phyloP scores from a whole-genome alignment of 2,888 invertebrate genomes.

The Deilephila elpenor region DNA sequence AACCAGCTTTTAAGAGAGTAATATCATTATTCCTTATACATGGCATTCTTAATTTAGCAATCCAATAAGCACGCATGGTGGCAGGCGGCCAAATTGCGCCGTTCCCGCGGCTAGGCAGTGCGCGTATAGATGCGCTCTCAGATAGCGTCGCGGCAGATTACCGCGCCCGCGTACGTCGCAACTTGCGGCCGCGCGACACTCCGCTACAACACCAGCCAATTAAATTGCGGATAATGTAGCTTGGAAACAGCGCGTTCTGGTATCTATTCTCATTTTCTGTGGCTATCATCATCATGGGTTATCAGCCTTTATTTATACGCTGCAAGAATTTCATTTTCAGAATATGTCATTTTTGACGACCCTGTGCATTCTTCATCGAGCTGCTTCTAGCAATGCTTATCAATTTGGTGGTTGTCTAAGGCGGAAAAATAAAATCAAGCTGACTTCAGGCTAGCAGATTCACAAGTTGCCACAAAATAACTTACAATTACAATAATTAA shows the following conservation, averaged over 20 bases:
- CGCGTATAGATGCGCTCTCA: slow-evolving; percentile 1
- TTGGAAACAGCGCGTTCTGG: neutral
- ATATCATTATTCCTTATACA: neutral
- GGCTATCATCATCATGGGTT: too few species aligned
- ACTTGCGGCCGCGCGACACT: neutral
- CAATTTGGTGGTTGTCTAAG: too few species aligned
- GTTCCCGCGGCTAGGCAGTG: neutral
- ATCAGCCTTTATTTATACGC: too few species aligned
- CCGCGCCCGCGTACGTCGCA: neutral
- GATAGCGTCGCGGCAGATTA: slow-evolving; percentile 3
- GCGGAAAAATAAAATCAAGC: neutral
- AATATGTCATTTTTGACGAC: too few species aligned
- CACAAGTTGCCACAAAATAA: neutral
- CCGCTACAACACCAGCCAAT: neutral
- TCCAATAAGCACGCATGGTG: slow-evolving; percentile 16
- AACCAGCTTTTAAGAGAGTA: neutral
- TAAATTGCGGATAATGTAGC: neutral
- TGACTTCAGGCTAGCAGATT: neutral
- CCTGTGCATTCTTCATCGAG: too few species aligned
- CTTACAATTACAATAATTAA: slow-evolving; percentile 7
- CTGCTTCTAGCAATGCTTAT: too few species aligned
- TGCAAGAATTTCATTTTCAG: too few species aligned
- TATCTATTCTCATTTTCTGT: neutral
- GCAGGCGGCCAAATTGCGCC: slow-evolving; percentile 5
- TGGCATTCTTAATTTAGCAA: slow-evolving; percentile 16